Conservation (phyloP, 30 jellyfish, hydroid and myxozoan genomes). For the Cassiopea xamachana region DNA sequence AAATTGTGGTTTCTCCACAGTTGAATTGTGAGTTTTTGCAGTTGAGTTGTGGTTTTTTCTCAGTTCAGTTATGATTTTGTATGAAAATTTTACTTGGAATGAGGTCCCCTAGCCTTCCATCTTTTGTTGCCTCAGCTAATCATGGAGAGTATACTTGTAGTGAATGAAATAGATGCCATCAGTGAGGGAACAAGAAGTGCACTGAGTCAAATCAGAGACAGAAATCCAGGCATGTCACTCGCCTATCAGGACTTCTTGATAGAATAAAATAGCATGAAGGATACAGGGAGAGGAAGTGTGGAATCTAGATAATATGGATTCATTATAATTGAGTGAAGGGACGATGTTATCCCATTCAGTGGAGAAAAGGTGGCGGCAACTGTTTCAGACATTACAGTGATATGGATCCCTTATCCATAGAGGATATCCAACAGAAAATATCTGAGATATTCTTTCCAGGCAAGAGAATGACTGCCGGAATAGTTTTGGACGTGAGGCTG, state of each 20-base stretch:
- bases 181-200: background rate
- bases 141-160: background rate
- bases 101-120: background rate
- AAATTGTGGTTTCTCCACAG: too few species aligned
- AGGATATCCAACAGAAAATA: constrained; percentile 27
- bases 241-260: constrained; percentile 36
- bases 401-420: constrained; percentile 27
- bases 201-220: constrained; percentile 4
- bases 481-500: constrained; percentile 9
- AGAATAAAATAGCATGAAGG: constrained; percentile 27
- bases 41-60: background rate
- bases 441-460: constrained; percentile 31
- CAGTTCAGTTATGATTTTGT: background rate
- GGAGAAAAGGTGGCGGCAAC: constrained; percentile 37
- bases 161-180: background rate
- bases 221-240: constrained; percentile 31
- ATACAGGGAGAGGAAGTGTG: constrained; percentile 15
- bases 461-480: constrained; percentile 21
- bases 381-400: constrained; percentile 24
- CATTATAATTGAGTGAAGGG: constrained; percentile 24
- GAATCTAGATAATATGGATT: constrained; percentile 42
- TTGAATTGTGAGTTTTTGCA: too few species aligned
- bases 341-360: constrained; percentile 27
- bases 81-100: background rate
- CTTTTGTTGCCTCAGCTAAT: background rate